Percentiles rank a stretch among this genome's conserved stretches.
Conservation (phyloP, 2,113 vertebrate species). For the Phaethornis superciliosus region DNA sequence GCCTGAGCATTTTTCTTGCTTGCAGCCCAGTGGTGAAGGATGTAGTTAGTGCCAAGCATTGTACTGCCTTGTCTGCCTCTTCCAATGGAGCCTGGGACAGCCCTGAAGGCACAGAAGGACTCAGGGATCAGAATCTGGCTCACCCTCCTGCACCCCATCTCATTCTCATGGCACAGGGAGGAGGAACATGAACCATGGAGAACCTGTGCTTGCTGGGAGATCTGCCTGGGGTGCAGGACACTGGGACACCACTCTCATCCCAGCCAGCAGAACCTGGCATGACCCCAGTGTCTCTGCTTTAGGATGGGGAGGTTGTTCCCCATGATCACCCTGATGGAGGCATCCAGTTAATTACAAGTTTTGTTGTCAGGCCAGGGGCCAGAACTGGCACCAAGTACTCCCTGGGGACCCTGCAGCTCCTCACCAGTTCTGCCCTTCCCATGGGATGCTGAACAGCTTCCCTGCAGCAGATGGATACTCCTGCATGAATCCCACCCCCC, state of each 20-base stretch:
- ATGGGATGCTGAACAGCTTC: not conserved
- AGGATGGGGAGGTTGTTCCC: not conserved
- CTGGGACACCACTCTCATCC: not conserved
- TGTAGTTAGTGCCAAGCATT: fast-evolving
- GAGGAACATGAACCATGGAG: not conserved
- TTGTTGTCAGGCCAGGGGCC: not conserved
- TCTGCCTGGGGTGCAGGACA: not conserved
- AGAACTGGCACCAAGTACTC: not conserved
- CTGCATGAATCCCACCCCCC: not conserved
- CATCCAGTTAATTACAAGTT: not conserved
- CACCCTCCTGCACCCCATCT: fast-evolving
- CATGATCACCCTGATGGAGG: not conserved
- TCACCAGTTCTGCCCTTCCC: not conserved
- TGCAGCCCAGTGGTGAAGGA: not conserved
- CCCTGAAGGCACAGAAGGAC: not conserved
- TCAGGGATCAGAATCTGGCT: not conserved
- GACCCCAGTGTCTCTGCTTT: not conserved
- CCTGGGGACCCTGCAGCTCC: not conserved
- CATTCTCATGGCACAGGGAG: not conserved
- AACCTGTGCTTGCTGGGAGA: not conserved
- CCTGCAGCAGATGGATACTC: not conserved
- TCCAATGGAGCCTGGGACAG: not conserved
- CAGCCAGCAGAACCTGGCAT: not conserved
- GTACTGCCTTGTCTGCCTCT: not conserved
- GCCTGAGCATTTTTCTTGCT: not conserved